Percentiles rank a stretch among this genome's conserved stretches.
phyloP scores from a whole-genome alignment of 2,888 invertebrate genomes.

The Achlya flavicornis region DNA sequence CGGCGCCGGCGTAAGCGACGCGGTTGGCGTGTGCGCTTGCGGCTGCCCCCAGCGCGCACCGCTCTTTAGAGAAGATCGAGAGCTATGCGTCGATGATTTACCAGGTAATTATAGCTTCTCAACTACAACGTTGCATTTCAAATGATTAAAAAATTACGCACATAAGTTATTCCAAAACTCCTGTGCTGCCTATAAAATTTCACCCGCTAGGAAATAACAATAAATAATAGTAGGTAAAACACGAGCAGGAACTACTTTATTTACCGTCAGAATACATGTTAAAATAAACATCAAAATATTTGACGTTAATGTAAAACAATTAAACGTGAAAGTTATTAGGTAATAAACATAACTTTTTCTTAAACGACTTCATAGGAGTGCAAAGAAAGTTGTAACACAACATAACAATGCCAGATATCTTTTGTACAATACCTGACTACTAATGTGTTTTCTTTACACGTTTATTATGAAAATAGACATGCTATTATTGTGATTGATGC shows the following conservation, averaged over 20 bases:
- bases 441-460: too few relatives aligned
- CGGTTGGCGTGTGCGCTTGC: slow-evolving; percentile 85
- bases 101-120: slow-evolving; percentile 84
- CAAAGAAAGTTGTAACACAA: background rate
- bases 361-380: background rate
- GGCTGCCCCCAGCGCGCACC: slow-evolving; percentile 90
- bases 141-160: background rate
- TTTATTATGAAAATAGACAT: too few relatives aligned
- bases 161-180: background rate
- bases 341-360: slow-evolving; percentile 3
- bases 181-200: background rate
- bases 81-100: slow-evolving; percentile 93
- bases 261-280: background rate
- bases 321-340: slow-evolving; percentile 6
- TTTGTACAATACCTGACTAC: background rate
- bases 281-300: background rate
- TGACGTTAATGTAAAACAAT: background rate
- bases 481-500: too few relatives aligned
- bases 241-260: background rate
- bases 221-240: background rate
- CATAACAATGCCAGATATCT: background rate
- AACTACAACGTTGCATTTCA: slow-evolving; percentile 15
- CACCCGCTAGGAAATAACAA: background rate
- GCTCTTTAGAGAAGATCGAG: slow-evolving; percentile 92
- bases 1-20: slow-evolving; percentile 48